Evolutionary conservation across 2,797 vertebrate species (phyloP).

Genomic region (Octomys mimax): DNA sequence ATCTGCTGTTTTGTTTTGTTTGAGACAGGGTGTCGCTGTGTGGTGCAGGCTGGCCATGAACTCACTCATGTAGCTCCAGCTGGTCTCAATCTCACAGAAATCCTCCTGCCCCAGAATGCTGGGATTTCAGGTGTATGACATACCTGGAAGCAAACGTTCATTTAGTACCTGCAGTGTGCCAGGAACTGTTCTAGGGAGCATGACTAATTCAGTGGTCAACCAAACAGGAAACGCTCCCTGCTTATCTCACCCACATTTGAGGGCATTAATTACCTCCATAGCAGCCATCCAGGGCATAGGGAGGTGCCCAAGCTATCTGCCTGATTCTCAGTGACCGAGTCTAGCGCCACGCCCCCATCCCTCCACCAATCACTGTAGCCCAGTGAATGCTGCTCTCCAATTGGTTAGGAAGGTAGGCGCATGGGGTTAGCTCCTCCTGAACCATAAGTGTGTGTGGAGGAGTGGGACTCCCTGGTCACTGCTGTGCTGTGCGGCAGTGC

Average conservation of each 20-base stretch:
- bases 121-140: neutral
- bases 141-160: neutral
- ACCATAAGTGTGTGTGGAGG: neutral
- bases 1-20: neutral
- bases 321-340: neutral
- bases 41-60: neutral
- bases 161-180: neutral
- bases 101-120: neutral
- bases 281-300: neutral
- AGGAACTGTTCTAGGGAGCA: neutral
- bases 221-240: neutral
- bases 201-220: neutral
- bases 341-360: neutral
- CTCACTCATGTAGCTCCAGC: neutral
- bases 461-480: neutral
- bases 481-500: rapidly evolving
- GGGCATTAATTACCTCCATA: neutral
- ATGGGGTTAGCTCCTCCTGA: no score
- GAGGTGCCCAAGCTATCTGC: neutral
- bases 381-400: neutral
- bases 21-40: neutral
- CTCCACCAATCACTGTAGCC: neutral
- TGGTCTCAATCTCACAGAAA: neutral
- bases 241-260: neutral
- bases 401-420: neutral